Percentiles rank a stretch among this genome's conserved stretches.
Evolutionary conservation across 2,113 vertebrate genomes (phyloP).

Genomic region (Sander vitreus): DNA sequence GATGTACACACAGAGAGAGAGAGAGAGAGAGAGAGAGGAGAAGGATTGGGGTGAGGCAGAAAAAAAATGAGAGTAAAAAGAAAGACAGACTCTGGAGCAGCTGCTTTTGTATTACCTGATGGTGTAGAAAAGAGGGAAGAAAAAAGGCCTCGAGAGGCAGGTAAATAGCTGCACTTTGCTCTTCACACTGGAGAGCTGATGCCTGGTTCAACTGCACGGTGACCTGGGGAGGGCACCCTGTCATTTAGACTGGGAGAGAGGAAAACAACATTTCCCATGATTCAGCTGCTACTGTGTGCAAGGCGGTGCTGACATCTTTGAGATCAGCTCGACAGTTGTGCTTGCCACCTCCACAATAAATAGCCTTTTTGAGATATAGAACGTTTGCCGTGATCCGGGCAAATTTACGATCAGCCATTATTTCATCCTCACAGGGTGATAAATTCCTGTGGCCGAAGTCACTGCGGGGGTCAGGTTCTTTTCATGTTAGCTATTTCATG

Average conservation of each 20-base stretch:
- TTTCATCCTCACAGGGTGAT: constrained; percentile 60
- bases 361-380: constrained; percentile 52
- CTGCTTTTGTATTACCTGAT: constrained; percentile 67
- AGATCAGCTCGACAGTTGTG: constrained; percentile 58
- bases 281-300: constrained; percentile 40
- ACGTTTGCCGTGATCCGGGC: constrained; percentile 30
- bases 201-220: constrained; percentile 39
- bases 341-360: constrained; percentile 54
- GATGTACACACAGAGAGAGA: constrained; percentile 56
- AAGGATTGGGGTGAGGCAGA: constrained; percentile 19
- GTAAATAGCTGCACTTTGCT: constrained; percentile 49
- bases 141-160: constrained; percentile 7
- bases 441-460: constrained; percentile 48
- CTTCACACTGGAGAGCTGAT: neutral
- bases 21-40: constrained; percentile 29
- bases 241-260: constrained; percentile 44
- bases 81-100: constrained; percentile 56
- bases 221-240: constrained; percentile 37
- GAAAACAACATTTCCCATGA: constrained; percentile 57
- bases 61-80: constrained; percentile 25
- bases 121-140: constrained; percentile 5
- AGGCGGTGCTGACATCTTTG: constrained; percentile 38
- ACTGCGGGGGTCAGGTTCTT: constrained; percentile 46
- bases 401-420: constrained; percentile 65
- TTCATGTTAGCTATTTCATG: constrained; percentile 53